Evolutionary conservation across 2,797 vertebrate species (phyloP), one percentile per base, ranked within the genome.

Genomic region (Phalloptychus januarius): DNA sequence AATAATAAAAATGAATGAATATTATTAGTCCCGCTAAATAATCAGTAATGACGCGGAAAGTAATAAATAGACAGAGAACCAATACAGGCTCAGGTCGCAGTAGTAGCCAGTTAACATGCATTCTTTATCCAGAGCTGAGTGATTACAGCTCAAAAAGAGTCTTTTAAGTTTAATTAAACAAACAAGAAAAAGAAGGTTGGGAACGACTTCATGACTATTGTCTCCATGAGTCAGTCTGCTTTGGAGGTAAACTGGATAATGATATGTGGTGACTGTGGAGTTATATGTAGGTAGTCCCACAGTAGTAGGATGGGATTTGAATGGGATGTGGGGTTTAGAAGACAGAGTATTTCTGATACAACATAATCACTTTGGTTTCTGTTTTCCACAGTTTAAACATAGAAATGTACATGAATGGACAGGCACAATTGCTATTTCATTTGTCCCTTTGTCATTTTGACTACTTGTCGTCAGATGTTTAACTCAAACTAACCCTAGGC

Each of bases 11-110:
- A 11, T 88, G 40, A 63, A 18, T 82, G 87, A 86, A 78, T 86
- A 83, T 93, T 95, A 95, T 94, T 94, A 95, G 85, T 83, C 71
- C 95, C 93, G 95, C 93, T 97, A 97, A 97, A 97, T 97, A 96
- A 97, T 96, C 96, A 93, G 94, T 94, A 97, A 96, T 94, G 95
- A 95, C 95, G 94, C 93, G 93, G 96, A 92, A 96, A 94, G 95
- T 97, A 97, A 97, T 97, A 96, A 96, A 94, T 95, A 80, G 90
- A 95, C 95, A 95, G 91, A 95, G 93, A 82, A 87, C 83, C 81
- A 87, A 83, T 81, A 78, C 81, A 87, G 88, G 83, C 75, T 88
- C 75, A 89, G 92, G 91, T 91, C 93, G 89, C 82, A 89, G 81
- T 75, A 88, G 82, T 93, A 92, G 86, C 89, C 87, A 69, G 87